Percentiles rank a stretch among this genome's conserved stretches.
These are phyloP conservation scores for Adelosebastes latens DNA, from an alignment of 2,797 vertebrate genomes.

Conservation along the genomic window DNA sequence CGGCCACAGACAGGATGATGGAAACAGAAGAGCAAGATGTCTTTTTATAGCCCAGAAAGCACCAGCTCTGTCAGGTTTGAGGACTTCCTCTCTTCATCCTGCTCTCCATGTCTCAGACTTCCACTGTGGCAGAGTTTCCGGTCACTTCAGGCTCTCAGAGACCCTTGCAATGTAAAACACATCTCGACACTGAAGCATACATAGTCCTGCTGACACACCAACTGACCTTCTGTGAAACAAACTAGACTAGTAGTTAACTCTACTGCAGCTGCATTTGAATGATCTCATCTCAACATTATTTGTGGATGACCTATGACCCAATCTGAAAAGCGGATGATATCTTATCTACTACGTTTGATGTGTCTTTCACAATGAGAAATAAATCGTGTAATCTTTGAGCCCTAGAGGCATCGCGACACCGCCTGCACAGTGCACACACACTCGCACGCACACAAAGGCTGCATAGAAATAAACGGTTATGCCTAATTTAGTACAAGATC, in stretches of 20 bases:
- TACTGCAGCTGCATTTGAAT: neutral
- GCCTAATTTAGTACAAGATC: slow-evolving; percentile 47
- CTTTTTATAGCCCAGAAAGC: slow-evolving; percentile 45
- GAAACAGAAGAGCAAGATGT: slow-evolving; percentile 33
- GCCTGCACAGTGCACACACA: neutral
- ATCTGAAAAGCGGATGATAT: neutral
- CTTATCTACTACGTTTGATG: neutral
- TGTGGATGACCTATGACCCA: neutral
- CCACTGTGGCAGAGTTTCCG: neutral
- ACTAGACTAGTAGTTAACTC: neutral
- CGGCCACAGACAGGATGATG: slow-evolving; percentile 37
- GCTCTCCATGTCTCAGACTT: slow-evolving; percentile 4
- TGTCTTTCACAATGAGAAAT: neutral
- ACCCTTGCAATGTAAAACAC: neutral
- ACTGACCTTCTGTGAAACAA: neutral
- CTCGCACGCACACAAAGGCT: slow-evolving; percentile 5
- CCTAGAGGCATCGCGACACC: neutral
- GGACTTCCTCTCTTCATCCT: slow-evolving; percentile 26
- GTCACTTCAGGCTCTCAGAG: slow-evolving; percentile 12
- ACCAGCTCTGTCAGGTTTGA: slow-evolving; percentile 8
- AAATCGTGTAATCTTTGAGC: neutral
- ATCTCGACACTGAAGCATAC: neutral
- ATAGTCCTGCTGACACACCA: neutral
- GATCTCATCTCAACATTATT: neutral
- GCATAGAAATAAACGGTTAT: slow-evolving; percentile 24